Evolutionary conservation across 2,888 invertebrate genomes (phyloP).

Genomic region (Parnassius orleans): DNA sequence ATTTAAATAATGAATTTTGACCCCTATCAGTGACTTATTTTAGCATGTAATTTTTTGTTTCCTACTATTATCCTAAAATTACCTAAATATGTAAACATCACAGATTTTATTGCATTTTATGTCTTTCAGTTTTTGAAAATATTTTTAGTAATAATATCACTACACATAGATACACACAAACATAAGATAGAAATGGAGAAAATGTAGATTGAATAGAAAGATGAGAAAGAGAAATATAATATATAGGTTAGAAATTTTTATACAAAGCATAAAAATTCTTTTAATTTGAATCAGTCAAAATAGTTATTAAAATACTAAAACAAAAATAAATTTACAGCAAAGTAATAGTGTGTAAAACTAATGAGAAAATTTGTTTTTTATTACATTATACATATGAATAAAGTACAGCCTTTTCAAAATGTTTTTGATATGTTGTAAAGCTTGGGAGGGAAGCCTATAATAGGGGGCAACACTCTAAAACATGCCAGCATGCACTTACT

Average conservation of each 20-base stretch:
- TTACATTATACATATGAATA: not conserved
- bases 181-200: slow-evolving; percentile 1
- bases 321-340: not conserved
- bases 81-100: slow-evolving; percentile 24
- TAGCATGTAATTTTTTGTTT: slow-evolving; percentile 1
- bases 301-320: not conserved
- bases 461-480: not conserved
- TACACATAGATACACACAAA: slow-evolving; percentile 4
- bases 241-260: not conserved
- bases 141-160: slow-evolving; percentile 4
- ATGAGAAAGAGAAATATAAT: not conserved
- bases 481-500: slow-evolving; percentile 41
- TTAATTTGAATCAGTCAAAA: slow-evolving; percentile 13
- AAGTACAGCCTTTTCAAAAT: not conserved
- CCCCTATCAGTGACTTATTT: slow-evolving; percentile 6
- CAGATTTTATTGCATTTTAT: slow-evolving; percentile 24
- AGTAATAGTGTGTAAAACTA: not conserved
- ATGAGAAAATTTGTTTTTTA: not conserved
- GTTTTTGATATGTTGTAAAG: slow-evolving; percentile 9
- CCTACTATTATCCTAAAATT: slow-evolving; percentile 4
- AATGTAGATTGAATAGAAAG: not conserved
- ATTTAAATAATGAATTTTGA: slow-evolving; percentile 5
- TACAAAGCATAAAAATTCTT: slow-evolving; percentile 3
- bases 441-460: not conserved
- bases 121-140: slow-evolving; percentile 10